Conservation (phyloP, 2,888 invertebrate genomes). For the Gymnosoma rotundatum region DNA sequence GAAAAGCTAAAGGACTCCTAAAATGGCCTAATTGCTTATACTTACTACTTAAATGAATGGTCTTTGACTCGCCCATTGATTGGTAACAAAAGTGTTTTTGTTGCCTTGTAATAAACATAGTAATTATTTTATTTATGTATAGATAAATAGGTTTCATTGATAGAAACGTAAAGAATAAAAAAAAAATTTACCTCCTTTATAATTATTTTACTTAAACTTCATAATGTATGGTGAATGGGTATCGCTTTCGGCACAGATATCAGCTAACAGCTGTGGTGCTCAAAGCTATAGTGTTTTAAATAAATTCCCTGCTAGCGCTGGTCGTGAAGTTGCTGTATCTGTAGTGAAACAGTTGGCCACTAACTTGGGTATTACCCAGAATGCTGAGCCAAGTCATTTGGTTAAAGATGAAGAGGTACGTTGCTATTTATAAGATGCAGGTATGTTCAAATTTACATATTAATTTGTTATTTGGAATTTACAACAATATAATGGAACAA, state of each 20-base stretch:
- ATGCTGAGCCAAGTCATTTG: conserved; percentile 92
- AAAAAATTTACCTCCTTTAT: not conserved
- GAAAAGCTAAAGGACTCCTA: not conserved
- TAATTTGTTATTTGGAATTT: no score
- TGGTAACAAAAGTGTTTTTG: not conserved
- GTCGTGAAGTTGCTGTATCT: conserved; percentile 85
- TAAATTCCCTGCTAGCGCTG: conserved; percentile 85
- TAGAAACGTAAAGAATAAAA: not conserved
- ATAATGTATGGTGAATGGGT: conserved; percentile 85
- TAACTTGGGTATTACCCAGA: conserved; percentile 88
- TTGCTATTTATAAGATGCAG: conserved; percentile 4
- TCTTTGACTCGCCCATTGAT: not conserved
- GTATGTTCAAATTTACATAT: no score
- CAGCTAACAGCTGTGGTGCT: conserved; percentile 82
- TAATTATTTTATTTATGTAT: not conserved
- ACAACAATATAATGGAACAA: no score
- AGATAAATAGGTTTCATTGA: not conserved
- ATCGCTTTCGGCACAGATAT: conserved; percentile 82
- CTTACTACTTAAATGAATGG: not conserved
- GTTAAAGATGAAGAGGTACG: conserved; percentile 91
- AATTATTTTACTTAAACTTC: not conserved
- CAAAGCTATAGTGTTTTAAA: conserved; percentile 84
- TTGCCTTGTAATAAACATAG: conserved; percentile 3
- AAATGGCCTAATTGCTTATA: not conserved
- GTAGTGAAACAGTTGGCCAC: conserved; percentile 85